Base-by-base conservation (phyloP, 2,888 invertebrate species). In the Mylabris sibirica region DNA sequence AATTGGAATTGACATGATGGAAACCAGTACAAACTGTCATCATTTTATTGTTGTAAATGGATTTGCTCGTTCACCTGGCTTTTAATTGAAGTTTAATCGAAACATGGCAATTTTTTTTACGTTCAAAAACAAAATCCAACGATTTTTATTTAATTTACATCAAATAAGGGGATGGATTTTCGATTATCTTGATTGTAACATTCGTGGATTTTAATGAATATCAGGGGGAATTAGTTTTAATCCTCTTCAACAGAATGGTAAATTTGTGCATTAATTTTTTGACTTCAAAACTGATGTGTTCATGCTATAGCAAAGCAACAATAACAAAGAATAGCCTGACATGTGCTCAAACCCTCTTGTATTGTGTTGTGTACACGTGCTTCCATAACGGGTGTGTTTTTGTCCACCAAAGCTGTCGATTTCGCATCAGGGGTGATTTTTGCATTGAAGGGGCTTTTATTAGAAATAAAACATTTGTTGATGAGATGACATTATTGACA, bases 11-110 rank as follows among this genome's bases (percentile, higher is more conserved):
- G 53, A 53, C 24, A 24, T 57, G 24, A 26, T 8, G 4, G 30
- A 22, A 26, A 53, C 53, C 53, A 24, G 53, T 57, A 57, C n/a
- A n/a, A n/a, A n/a, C 26, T 57, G 26, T 57, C 57, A 26, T 26
- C 26, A 26, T 57, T 57, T 57, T 26, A 57, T 26, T 1, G 57
- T 57, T 57, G 14, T 57, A 26, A 26, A 57, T 57, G 26, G 3
- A 53, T 53, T 24, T 53, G 53, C 2, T 26, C 26, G 14, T 26
- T n/a, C 26, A 57, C 26, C 14, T 26, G 57, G n/a, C 9, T 49
- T 1, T 49, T 49, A 49, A 49, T 49, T 17, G 44, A 49, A 24
- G 4, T 57, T 57, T 57, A 1, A 57, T 57, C 12, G 24, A 57
- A 12, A 22, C 9, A 11, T 22, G n/a, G 35, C 14, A 41, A 2